A percentile compares a stretch with the other conserved stretches of the same genome.
Evolutionary conservation across 2,113 vertebrate genomes (phyloP).

Genomic region (Corythornis madagascariensis): DNA sequence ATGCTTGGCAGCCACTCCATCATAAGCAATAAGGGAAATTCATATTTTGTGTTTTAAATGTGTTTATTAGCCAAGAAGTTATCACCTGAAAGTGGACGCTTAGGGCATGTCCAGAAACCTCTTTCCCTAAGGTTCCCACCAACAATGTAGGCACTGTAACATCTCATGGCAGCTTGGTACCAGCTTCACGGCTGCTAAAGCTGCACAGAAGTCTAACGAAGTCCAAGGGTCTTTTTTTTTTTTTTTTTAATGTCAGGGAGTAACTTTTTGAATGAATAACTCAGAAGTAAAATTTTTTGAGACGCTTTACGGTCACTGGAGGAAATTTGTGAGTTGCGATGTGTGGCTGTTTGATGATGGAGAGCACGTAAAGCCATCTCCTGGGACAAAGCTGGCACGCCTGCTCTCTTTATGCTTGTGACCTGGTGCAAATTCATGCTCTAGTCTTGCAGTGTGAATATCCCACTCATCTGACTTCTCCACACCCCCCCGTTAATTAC

Average conservation of each 20-base stretch:
- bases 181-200: neutral
- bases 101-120: constrained; percentile 53
- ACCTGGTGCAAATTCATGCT: constrained; percentile 28
- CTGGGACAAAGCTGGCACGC: neutral
- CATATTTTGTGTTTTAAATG: constrained; percentile 66
- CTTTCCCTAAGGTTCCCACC: constrained; percentile 35
- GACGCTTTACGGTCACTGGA: constrained; percentile 20
- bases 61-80: constrained; percentile 71
- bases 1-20: constrained; percentile 24
- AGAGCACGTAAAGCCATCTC: neutral
- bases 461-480: constrained; percentile 61
- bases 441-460: constrained; percentile 48
- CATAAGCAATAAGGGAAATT: constrained; percentile 60
- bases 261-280: constrained; percentile 27
- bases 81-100: constrained; percentile 63
- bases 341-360: constrained; percentile 34
- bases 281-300: constrained; percentile 17
- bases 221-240: neutral
- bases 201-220: neutral
- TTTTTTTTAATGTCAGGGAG: neutral
- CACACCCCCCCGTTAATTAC: constrained; percentile 60
- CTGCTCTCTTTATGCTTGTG: constrained; percentile 13
- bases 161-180: constrained; percentile 14
- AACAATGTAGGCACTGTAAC: constrained; percentile 51
- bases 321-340: constrained; percentile 21